Percentiles rank a stretch among this genome's conserved stretches.
phyloP scores from a whole-genome alignment of 2,888 invertebrate genomes.

The Ichneumoninae sp. region DNA sequence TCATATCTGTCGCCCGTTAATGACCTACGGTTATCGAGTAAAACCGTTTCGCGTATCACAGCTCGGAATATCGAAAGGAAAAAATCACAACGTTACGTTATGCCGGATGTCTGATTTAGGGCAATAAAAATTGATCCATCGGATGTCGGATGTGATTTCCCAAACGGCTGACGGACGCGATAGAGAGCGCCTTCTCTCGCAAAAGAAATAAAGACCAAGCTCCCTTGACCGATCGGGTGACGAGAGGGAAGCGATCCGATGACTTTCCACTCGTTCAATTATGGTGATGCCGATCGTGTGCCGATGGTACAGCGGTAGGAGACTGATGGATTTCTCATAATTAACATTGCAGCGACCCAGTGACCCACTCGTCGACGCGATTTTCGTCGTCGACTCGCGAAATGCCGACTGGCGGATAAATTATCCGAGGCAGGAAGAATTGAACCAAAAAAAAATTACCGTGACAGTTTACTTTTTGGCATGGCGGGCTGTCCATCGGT shows the following conservation, averaged over 20 bases:
- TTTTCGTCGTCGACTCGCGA: conserved; percentile 68
- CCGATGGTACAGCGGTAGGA: conserved; percentile 68
- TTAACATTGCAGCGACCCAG: conserved; percentile 79
- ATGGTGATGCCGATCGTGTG: conserved; percentile 38
- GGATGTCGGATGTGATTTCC: neutral
- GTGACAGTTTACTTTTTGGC: neutral
- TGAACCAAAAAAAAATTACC: neutral
- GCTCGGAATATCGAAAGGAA: neutral
- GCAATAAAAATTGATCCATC: neutral
- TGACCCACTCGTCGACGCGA: conserved; percentile 75
- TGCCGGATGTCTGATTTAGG: neutral
- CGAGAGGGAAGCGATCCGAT: conserved; percentile 30
- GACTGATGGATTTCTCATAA: conserved; percentile 75
- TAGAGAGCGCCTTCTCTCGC: neutral
- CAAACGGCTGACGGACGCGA: conserved; percentile 4
- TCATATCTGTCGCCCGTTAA: neutral
- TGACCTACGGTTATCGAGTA: neutral
- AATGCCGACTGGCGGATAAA: neutral
- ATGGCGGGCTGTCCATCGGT: neutral
- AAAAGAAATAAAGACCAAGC: conserved; percentile 12
- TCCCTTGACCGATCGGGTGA: conserved; percentile 4
- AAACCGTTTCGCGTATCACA: neutral
- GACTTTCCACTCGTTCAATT: conserved; percentile 4
- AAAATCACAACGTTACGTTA: no score
- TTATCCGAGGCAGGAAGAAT: neutral